Evolutionary conservation across 2,113 vertebrate species (phyloP), one percentile per base, ranked within the genome.

Genomic region (Vulpes lagopus): DNA sequence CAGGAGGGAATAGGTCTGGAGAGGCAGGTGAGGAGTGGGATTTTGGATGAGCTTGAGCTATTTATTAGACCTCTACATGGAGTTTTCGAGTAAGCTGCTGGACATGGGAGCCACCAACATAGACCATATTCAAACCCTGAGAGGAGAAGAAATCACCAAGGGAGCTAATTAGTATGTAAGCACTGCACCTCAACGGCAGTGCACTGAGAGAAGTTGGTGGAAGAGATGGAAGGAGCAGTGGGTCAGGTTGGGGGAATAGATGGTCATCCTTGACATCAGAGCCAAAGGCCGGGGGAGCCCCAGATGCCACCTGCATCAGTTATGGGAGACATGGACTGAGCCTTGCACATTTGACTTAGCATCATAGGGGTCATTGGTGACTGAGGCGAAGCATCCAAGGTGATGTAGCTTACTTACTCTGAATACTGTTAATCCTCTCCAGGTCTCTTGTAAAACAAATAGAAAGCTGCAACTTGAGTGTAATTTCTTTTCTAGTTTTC

Each of bases 401-500:
- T 12, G 22, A 12, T 2, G 12, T 9, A 2, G 57, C 49, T 71
- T n/a, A 2, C 14, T 38, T 51, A 27, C 43, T 49, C 55, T 32
- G 51, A 89, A 12, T 27, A 32, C 2, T 38, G 5, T 35, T 35
- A 23, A 27, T 92, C 55, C 55, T 35, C 17, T 35, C 17, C 14
- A 23, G 25, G 65, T 30, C 79, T 64, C 73, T 57, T 5, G 22
- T 60, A 76, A 80, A 92, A 80, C 86, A 80, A 60, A 62, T 11
- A 73, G 30, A 19, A 62, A 74, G 60, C 19, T 73, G 16, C 25
- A 14, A 53, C 62, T 93, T 15, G 8, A 11, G 2, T 82, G 17
- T 64, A 0, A 8, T 80, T 71, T 53, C 32, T 95, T 95, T 97
- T 91, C 76, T 96, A 99, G 99, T 96, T 99, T 99, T 94, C 99